Evolutionary conservation across 2,113 vertebrate genomes (phyloP), one percentile per base, ranked within the genome.

Genomic region (Psophia crepitans): DNA sequence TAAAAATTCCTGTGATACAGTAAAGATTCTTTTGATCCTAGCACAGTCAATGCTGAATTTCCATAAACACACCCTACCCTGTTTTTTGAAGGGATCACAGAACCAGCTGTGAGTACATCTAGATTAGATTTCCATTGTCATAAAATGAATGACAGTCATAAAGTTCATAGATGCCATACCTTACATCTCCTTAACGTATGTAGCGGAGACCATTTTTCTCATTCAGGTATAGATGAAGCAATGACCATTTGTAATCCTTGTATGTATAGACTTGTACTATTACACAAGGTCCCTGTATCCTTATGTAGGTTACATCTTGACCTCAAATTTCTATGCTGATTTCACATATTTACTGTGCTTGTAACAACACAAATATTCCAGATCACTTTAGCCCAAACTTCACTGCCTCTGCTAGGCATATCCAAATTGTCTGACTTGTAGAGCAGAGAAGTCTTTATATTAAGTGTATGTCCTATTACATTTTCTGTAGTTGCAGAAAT

Each of bases 131-230:
- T 91, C 86, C 96, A 33, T 16, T 93, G 91, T 80, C 75, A 87
- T 37, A 95, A 95, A 92, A 78, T 79, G 14, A 97, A 70, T 68
- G 80, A 65, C 22, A 89, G 82, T 24, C 74, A 43, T 63, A 79
- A 57, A 14, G 2, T 78, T 57, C 70, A 46, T 5, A 85, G 86
- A 53, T 44, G 21, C 19, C 37, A 37, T 79, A 95, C 60, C 76
- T 96, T 87, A 68, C 16, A 95, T 88, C 96, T 95, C 94, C 88
- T 96, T 95, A 93, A 92, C 71, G 43, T 60, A 35, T 14, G 6
- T 84, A 69, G 35, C 3, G 84, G 77, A 79, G 56, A 87, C 14
- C 27, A 30, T 43, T 84, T 95, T 95, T 87, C 46, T 74, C 61
- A 65, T 77, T 90, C 33, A 30, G n/a, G 37, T 5, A 71, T 17